Conservation (phyloP, 1,140 invertebrate genomes). For the Bombus breviceps region DNA sequence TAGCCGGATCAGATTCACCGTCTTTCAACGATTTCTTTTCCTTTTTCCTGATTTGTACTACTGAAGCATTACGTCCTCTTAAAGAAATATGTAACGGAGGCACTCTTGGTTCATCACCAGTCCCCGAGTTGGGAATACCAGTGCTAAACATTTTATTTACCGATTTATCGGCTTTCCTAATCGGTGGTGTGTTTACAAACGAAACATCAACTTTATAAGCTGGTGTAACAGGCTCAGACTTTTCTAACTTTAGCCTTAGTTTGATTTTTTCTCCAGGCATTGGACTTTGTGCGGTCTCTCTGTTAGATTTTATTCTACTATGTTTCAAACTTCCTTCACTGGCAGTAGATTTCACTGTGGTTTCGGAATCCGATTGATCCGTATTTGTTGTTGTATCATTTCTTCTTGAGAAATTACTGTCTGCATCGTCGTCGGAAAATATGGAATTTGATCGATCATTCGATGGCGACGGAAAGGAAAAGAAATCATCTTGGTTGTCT, state of each 20-base stretch:
- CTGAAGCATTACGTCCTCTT: slow-evolving; percentile 92
- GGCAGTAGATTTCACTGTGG: slow-evolving; percentile 83
- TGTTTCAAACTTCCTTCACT: slow-evolving; percentile 83
- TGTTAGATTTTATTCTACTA: slow-evolving; percentile 78
- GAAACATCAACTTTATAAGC: slow-evolving; percentile 92
- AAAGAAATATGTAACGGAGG: slow-evolving; percentile 95
- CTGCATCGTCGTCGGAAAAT: slow-evolving; percentile 85
- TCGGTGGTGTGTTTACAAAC: slow-evolving; percentile 85
- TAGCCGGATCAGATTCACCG: slow-evolving; percentile 77
- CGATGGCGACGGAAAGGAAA: slow-evolving; percentile 83
- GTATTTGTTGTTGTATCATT: slow-evolving; percentile 83
- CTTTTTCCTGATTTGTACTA: slow-evolving; percentile 92
- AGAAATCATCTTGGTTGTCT: slow-evolving; percentile 84
- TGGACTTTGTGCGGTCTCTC: slow-evolving; percentile 77
- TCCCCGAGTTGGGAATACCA: slow-evolving; percentile 57
- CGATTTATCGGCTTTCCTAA: slow-evolving; percentile 82
- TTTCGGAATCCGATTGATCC: slow-evolving; percentile 87
- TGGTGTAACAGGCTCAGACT: slow-evolving; percentile 89
- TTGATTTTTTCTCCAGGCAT: slow-evolving; percentile 91
- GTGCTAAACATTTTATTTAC: slow-evolving; percentile 77
- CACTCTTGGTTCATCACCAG: slow-evolving; percentile 89
- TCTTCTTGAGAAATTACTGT: slow-evolving; percentile 81
- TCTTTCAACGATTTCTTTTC: slow-evolving; percentile 85
- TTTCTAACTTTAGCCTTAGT: slow-evolving; percentile 91
- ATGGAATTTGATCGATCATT: slow-evolving; percentile 85